phyloP scores from a whole-genome alignment of 2,113 vertebrate genomes.

The Ictalurus furcatus region DNA sequence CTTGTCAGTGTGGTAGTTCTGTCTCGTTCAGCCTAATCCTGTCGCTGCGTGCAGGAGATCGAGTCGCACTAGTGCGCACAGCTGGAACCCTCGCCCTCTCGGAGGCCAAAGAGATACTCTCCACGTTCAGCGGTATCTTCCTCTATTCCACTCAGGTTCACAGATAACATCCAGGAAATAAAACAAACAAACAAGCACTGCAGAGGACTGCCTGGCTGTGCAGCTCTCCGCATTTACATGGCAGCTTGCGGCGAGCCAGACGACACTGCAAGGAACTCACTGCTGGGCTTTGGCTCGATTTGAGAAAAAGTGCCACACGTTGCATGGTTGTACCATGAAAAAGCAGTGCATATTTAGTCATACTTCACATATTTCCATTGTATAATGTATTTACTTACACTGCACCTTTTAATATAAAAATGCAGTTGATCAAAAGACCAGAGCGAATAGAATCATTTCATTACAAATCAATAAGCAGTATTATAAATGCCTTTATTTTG shows the following conservation, averaged over 20 bases:
- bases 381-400: conserved; percentile 12
- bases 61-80: conserved; percentile 82
- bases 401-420: conserved; percentile 40
- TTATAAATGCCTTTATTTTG: not conserved
- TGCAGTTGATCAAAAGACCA: not conserved
- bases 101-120: conserved; percentile 86
- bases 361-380: conserved; percentile 21
- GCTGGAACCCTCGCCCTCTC: conserved; percentile 85
- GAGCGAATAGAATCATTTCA: not conserved
- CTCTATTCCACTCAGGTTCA: conserved; percentile 83
- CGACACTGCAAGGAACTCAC: conserved; percentile 19
- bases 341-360: conserved; percentile 16
- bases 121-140: conserved; percentile 89
- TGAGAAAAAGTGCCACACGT: conserved; percentile 2
- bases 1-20: conserved; percentile 77
- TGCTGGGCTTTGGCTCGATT: conserved; percentile 20
- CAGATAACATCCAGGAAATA: conserved; percentile 72
- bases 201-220: conserved; percentile 43
- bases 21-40: conserved; percentile 88
- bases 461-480: not conserved
- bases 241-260: conserved; percentile 6
- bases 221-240: conserved; percentile 8
- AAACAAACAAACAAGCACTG: not conserved
- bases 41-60: conserved; percentile 84
- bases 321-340: not conserved